phyloP scores from a whole-genome alignment of 2,113 vertebrate genomes.

The Chaenogobius annularis region DNA sequence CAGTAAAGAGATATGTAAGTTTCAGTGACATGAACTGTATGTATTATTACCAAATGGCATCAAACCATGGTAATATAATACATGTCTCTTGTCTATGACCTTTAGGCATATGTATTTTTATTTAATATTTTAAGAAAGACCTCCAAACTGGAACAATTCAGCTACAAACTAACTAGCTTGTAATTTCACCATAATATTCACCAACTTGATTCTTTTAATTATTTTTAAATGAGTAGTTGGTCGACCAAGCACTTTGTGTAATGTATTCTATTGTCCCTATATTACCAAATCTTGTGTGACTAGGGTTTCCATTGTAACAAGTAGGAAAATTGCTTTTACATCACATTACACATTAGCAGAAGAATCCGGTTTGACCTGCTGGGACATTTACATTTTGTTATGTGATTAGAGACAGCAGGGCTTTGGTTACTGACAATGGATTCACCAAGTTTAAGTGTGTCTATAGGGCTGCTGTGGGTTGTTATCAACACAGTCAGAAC shows the following conservation, averaged over 20 bases:
- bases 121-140: not conserved
- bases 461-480: slow-evolving; percentile 50
- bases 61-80: no score
- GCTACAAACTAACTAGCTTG: not conserved
- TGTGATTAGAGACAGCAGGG: slow-evolving; percentile 37
- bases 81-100: no score
- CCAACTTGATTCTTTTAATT: not conserved
- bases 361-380: slow-evolving; percentile 15
- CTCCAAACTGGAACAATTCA: no score
- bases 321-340: not conserved
- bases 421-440: slow-evolving; percentile 33
- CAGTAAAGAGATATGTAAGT: not conserved
- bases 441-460: slow-evolving; percentile 46
- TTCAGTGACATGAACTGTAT: not conserved
- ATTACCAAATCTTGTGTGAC: not conserved
- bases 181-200: no score
- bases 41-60: not conserved
- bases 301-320: not conserved
- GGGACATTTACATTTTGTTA: slow-evolving; percentile 27
- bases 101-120: not conserved
- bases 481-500: slow-evolving; percentile 48
- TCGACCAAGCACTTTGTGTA: not conserved
- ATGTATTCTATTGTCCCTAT: not conserved
- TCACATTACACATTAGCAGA: not conserved
- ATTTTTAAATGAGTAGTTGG: not conserved